Evolutionary conservation across 2,113 vertebrate genomes (phyloP).

Genomic region (Puffinus mauretanicus): DNA sequence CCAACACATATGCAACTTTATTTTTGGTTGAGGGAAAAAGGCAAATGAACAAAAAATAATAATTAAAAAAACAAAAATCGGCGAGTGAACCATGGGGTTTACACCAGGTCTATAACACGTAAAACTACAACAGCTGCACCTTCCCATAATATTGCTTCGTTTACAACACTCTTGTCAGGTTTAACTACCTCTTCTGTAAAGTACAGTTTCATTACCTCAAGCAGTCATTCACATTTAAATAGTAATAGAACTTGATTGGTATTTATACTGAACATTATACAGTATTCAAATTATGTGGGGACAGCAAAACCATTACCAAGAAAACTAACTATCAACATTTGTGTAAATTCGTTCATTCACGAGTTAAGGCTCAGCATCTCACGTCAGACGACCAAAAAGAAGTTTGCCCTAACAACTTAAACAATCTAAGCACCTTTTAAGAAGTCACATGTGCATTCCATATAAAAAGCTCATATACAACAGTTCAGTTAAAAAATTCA

Average conservation of each 20-base stretch:
- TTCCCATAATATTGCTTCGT: background rate
- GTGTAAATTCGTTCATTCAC: background rate
- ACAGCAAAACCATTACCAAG: background rate
- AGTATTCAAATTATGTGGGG: background rate
- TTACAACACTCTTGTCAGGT: background rate
- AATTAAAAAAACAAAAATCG: too few species aligned
- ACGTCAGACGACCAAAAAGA: background rate
- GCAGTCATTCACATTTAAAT: background rate
- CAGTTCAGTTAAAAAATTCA: background rate
- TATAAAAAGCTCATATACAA: background rate
- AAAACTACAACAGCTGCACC: background rate
- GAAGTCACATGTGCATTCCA: background rate
- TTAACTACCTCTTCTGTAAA: background rate
- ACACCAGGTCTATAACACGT: background rate
- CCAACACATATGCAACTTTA: accelerated
- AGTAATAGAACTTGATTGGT: background rate
- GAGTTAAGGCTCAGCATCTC: background rate
- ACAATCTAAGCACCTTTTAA: background rate
- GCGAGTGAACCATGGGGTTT: background rate
- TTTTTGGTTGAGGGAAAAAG: background rate
- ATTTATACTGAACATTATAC: background rate
- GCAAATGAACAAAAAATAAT: background rate
- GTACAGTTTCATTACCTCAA: background rate
- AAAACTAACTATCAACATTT: background rate
- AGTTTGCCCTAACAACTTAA: background rate